Base-by-base conservation (phyloP, 1,140 invertebrate species). In the Apolygus lucorum region DNA sequence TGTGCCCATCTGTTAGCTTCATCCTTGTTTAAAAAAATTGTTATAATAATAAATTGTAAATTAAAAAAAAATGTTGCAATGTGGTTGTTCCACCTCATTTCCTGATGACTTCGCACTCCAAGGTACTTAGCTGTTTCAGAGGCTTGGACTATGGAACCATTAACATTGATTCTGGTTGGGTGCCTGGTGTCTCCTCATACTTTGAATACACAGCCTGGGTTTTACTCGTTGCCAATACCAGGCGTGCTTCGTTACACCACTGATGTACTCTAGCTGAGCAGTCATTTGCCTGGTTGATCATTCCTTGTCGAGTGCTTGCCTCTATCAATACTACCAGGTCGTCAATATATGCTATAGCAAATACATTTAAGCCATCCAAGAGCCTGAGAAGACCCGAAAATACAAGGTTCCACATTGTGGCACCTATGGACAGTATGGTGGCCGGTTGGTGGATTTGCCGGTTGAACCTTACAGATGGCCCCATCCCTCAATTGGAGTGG, bases 341-440 rank as follows among this genome's bases (percentile, higher is more conserved):
- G 28, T 80, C 79, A 0, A 79, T 78, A 28, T 79, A 80, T 0
- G 76, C 79, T 1, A 77, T 62, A 0, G 73, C 69, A 8, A 69
- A 71, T 0, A 74, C 77, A 21, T 34, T 21, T 0, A 73, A 67
- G 0, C 70, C 28, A 24, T 74, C 74, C 1, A 79, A 63, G 2
- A 34, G 26, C 22, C 13, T 34, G 21, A 81, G 67, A 1, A 80
- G 69, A 1, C 73, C 74, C 52, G 82, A 77, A 25, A 82, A 77
- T 1, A 80, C 70, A 0, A 81, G 14, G 63, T 81, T 81, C 78
- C 80, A 82, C 0, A 80, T 69, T n/a, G n/a, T n/a, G n/a, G n/a
- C n/a, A n/a, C n/a, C n/a, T n/a, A n/a, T n/a, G n/a, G n/a, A n/a
- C n/a, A n/a, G n/a, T n/a, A n/a, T n/a, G n/a, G n/a, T n/a, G n/a